Conservation (phyloP, 2,888 invertebrate species). For the Mythimna loreyi region DNA sequence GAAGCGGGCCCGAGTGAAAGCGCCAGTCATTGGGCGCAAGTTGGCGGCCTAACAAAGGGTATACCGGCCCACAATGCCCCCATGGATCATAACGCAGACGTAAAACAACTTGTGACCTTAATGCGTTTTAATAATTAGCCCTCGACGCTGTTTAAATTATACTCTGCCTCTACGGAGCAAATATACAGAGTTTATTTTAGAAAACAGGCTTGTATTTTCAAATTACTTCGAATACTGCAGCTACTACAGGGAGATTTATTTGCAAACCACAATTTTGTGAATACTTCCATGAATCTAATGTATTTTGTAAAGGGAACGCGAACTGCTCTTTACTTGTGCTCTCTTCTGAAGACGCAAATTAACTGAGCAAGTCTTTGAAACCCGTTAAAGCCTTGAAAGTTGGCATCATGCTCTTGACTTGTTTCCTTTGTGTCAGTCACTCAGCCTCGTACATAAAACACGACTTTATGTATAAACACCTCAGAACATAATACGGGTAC, state of each 20-base stretch:
- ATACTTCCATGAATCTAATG: constrained; percentile 18
- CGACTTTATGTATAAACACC: background rate
- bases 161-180: constrained; percentile 25
- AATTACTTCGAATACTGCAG: constrained; percentile 1
- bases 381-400: constrained; percentile 30
- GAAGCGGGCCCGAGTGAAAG: constrained; percentile 78
- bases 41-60: constrained; percentile 83
- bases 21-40: constrained; percentile 86
- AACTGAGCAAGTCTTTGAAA: constrained; percentile 31
- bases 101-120: constrained; percentile 83
- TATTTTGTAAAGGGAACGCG: constrained; percentile 28
- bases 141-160: constrained; percentile 62
- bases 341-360: constrained; percentile 34
- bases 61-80: constrained; percentile 74
- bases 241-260: constrained; percentile 15
- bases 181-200: constrained; percentile 38
- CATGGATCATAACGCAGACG: constrained; percentile 82
- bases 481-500: background rate
- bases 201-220: constrained; percentile 28
- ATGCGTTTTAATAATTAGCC: constrained; percentile 89
- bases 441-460: constrained; percentile 22
- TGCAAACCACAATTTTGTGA: constrained; percentile 24
- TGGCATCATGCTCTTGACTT: constrained; percentile 25
- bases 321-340: constrained; percentile 31
- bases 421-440: constrained; percentile 44